phyloP scores from a whole-genome alignment of 2,888 invertebrate species.

The Tholera decimalis region DNA sequence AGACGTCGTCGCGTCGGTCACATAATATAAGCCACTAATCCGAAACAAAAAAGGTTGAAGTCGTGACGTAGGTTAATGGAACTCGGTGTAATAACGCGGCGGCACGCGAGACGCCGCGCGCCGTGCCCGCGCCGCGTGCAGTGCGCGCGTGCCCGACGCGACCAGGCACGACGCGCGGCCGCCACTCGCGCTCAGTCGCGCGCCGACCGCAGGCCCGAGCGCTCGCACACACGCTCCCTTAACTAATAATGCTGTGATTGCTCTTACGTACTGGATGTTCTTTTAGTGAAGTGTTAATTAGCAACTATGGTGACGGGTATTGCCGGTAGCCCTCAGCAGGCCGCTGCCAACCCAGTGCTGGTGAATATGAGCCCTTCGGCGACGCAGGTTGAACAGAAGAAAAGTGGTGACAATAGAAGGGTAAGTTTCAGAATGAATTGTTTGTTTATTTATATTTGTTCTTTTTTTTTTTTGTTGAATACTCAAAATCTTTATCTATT shows the following conservation, averaged over 20 bases:
- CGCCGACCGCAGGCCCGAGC: conserved; percentile 76
- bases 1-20: no score
- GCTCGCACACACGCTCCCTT: conserved; percentile 53
- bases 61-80: conserved; percentile 66
- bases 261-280: conserved; percentile 58
- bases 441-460: conserved; percentile 28
- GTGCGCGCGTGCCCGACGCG: conserved; percentile 81
- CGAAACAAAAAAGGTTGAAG: conserved; percentile 39
- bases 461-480: background rate
- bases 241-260: conserved; percentile 74
- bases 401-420: conserved; percentile 85
- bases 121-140: conserved; percentile 78
- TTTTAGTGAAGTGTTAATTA: conserved; percentile 64
- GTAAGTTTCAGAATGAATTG: conserved; percentile 73
- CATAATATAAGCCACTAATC: conserved; percentile 38
- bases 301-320: conserved; percentile 87
- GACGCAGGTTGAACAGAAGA: conserved; percentile 78
- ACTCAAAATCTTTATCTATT: background rate
- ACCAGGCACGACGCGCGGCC: conserved; percentile 38
- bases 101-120: conserved; percentile 81
- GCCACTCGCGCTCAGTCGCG: conserved; percentile 81
- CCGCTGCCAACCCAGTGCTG: conserved; percentile 72
- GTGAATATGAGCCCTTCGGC: conserved; percentile 77
- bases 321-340: conserved; percentile 79
- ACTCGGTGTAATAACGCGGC: conserved; percentile 65